Percentiles rank a stretch among this genome's conserved stretches.
phyloP scores from a whole-genome alignment of 2,797 vertebrate genomes.

The Melopsittacus undulatus region DNA sequence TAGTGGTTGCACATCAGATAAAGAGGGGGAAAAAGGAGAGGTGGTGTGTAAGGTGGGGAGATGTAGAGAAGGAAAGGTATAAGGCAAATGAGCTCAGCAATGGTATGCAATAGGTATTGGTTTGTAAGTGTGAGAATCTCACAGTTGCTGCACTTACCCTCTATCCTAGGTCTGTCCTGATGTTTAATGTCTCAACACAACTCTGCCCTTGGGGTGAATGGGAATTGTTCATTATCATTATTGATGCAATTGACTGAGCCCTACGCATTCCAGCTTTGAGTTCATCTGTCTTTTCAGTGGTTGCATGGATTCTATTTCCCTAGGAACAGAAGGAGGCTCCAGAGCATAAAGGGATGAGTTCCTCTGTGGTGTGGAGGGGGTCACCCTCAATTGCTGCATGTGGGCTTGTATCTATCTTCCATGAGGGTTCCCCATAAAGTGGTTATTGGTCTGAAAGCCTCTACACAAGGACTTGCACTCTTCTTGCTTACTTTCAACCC shows the following conservation, averaged over 20 bases:
- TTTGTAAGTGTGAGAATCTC: background rate
- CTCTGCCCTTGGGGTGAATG: background rate
- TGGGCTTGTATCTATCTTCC: background rate
- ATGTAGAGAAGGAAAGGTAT: background rate
- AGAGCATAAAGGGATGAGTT: background rate
- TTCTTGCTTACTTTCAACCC: background rate
- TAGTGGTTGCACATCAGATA: background rate
- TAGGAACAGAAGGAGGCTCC: background rate
- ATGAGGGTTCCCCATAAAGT: background rate
- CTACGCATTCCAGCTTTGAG: background rate
- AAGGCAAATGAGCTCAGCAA: background rate
- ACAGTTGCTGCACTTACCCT: background rate
- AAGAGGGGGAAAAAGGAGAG: background rate
- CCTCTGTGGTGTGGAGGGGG: accelerated
- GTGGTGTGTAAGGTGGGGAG: background rate
- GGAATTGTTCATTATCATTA: background rate
- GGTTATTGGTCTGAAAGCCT: background rate
- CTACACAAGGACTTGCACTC: background rate
- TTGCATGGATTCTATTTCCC: background rate
- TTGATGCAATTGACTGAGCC: background rate
- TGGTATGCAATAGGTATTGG: background rate
- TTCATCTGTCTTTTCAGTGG: background rate
- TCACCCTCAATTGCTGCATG: background rate
- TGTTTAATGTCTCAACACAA: background rate
- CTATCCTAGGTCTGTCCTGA: background rate